Evolutionary conservation across 2,113 vertebrate species (phyloP).

Genomic region (Neogale vison): DNA sequence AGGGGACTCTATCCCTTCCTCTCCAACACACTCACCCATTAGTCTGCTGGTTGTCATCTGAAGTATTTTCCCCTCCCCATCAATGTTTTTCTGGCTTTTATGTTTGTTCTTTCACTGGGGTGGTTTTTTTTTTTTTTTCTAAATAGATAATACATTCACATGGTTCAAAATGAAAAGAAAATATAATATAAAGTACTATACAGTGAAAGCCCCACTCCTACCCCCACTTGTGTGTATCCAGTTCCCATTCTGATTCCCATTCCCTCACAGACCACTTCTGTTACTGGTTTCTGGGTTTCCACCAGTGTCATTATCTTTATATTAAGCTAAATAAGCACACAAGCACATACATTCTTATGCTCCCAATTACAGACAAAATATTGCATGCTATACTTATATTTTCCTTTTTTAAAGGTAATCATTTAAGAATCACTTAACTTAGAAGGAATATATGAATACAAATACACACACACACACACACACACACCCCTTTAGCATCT

Average conservation of each 20-base stretch:
- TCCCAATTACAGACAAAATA: not conserved
- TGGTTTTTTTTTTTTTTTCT: not conserved
- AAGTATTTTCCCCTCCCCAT: not conserved
- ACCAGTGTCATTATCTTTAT: not conserved
- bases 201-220: not conserved
- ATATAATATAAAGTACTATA: not conserved
- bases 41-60: not conserved
- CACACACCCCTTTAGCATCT: not conserved
- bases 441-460: not conserved
- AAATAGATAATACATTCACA: not conserved
- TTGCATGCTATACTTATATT: not conserved
- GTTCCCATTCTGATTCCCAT: not conserved
- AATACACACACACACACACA: not conserved
- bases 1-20: not conserved
- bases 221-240: not conserved
- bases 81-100: not conserved
- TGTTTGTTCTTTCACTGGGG: not conserved
- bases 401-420: not conserved
- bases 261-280: not conserved
- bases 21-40: not conserved
- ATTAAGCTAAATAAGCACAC: not conserved
- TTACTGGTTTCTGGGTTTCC: not conserved
- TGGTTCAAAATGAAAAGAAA: not conserved
- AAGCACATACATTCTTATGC: not conserved
- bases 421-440: not conserved